A percentile compares a stretch with the other conserved stretches of the same genome.
These are phyloP conservation scores for Clostera curtula DNA, from an alignment of 2,888 invertebrate genomes.

Conservation along the genomic window DNA sequence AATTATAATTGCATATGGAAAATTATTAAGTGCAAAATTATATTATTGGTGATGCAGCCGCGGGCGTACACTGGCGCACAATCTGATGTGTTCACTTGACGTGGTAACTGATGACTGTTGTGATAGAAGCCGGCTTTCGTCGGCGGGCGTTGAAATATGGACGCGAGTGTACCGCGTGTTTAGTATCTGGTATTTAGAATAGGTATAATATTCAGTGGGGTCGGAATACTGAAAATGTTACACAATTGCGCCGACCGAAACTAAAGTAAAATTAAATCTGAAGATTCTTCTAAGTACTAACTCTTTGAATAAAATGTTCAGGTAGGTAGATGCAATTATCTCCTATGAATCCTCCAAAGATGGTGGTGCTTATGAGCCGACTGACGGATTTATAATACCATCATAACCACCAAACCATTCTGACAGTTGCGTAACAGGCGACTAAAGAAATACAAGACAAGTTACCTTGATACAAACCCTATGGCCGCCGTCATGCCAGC, in stretches of 20 bases:
- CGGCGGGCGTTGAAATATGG: slow-evolving; percentile 35
- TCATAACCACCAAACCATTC: no score
- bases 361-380: no score
- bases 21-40: slow-evolving; percentile 67
- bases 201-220: slow-evolving; percentile 5
- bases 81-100: slow-evolving; percentile 54
- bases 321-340: no score
- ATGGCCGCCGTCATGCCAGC: no score
- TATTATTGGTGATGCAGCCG: slow-evolving; percentile 41
- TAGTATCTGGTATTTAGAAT: slow-evolving; percentile 15
- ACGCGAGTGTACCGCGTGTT: slow-evolving; percentile 28
- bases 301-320: no score
- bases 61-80: slow-evolving; percentile 25
- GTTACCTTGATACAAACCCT: no score
- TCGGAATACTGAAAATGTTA: not conserved
- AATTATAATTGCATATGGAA: slow-evolving; percentile 59
- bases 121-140: slow-evolving; percentile 42
- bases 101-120: slow-evolving; percentile 47
- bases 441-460: no score
- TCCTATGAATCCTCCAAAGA: no score
- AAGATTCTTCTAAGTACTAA: no score
- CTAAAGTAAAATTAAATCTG: no score
- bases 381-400: no score
- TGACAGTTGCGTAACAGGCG: no score
- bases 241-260: not conserved